These are phyloP conservation scores for Drosophila littoralis DNA, from an alignment of 1,140 invertebrate genomes.

Conservation along the genomic window DNA sequence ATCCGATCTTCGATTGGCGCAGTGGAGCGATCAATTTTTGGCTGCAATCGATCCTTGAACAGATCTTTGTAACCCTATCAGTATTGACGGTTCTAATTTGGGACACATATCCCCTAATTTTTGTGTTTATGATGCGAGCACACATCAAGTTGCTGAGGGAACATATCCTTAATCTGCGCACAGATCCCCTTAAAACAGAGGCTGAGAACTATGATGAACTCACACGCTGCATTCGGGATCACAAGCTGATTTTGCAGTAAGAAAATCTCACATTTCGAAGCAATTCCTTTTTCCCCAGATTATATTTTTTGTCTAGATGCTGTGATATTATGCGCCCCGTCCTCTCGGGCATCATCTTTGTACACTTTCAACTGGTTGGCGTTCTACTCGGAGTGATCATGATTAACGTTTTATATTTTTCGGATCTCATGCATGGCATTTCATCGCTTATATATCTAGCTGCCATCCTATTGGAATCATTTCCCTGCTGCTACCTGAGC, in stretches of 20 bases:
- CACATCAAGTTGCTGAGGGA: slow-evolving; percentile 50
- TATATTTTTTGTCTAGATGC: neutral
- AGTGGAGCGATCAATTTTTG: slow-evolving; percentile 25
- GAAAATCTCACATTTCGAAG: neutral
- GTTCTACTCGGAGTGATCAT: slow-evolving; percentile 2
- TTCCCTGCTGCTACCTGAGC: slow-evolving; percentile 30
- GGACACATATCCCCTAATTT: slow-evolving; percentile 49
- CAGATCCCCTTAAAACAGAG: slow-evolving; percentile 22
- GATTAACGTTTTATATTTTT: slow-evolving; percentile 4
- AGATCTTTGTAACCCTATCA: neutral
- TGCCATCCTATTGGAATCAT: slow-evolving; percentile 14
- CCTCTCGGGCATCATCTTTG: neutral
- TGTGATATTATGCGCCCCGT: slow-evolving; percentile 8
- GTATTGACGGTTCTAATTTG: slow-evolving; percentile 14
- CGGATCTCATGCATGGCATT: neutral
- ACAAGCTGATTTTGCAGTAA: slow-evolving; percentile 47
- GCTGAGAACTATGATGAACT: slow-evolving; percentile 49
- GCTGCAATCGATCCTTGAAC: slow-evolving; percentile 38
- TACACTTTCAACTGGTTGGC: slow-evolving; percentile 25
- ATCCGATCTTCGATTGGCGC: slow-evolving; percentile 53
- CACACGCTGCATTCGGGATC: slow-evolving; percentile 54
- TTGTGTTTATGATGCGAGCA: slow-evolving; percentile 30
- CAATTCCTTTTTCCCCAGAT: no score
- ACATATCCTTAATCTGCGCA: slow-evolving; percentile 43
- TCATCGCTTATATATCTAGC: neutral